phyloP scores from a whole-genome alignment of 2,888 invertebrate genomes.

The Bellardia pandia region DNA sequence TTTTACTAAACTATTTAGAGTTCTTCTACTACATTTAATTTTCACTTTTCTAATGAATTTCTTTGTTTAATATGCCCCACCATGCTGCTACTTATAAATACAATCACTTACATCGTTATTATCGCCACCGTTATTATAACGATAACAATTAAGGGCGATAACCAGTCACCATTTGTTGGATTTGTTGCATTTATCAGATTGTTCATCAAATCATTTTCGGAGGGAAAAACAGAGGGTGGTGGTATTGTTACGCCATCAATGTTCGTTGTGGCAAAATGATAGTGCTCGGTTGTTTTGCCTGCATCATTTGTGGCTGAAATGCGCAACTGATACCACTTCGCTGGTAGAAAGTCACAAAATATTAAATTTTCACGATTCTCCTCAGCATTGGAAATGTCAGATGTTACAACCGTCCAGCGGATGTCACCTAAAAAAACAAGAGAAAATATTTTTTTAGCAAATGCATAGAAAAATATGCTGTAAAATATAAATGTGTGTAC shows the following conservation, averaged over 20 bases:
- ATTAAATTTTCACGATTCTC: conserved; percentile 84
- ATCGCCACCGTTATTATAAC: conserved; percentile 82
- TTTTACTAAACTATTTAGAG: too few species aligned
- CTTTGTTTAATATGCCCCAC: too few species aligned
- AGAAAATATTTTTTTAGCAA: not conserved
- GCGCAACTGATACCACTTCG: conserved; percentile 87
- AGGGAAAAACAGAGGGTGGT: conserved; percentile 82
- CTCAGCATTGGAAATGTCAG: conserved; percentile 84
- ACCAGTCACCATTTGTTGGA: conserved; percentile 83
- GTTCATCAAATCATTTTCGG: conserved; percentile 83
- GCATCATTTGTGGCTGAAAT: conserved; percentile 87
- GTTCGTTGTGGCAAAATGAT: conserved; percentile 86
- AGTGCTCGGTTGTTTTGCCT: conserved; percentile 86
- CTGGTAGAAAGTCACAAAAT: conserved; percentile 86
- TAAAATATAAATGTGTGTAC: not conserved
- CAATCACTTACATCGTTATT: conserved; percentile 81
- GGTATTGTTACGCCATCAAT: conserved; percentile 85
- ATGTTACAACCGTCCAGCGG: conserved; percentile 84
- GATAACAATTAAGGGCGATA: conserved; percentile 82
- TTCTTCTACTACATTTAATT: too few species aligned
- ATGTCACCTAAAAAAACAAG: conserved; percentile 79
- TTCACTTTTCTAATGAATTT: too few species aligned
- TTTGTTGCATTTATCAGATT: conserved; percentile 82
- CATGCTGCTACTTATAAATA: too few species aligned
- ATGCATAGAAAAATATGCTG: not conserved